Evolutionary conservation across 2,888 invertebrate genomes (phyloP), one percentile per base, ranked within the genome.

Genomic region (Aleiodes alternator): DNA sequence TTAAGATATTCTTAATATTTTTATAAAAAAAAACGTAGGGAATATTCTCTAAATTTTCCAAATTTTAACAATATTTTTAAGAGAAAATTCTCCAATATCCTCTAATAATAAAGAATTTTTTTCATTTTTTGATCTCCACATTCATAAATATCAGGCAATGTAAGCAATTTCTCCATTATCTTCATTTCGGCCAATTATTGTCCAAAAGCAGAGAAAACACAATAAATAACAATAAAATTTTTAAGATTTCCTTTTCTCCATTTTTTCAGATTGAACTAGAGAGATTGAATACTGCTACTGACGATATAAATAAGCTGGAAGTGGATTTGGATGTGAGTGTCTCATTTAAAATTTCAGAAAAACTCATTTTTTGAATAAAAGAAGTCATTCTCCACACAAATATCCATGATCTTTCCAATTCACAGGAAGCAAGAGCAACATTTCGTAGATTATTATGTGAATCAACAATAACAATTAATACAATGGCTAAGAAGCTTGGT

Each of bases 261-360:
- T 23, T 23, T 23, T 77, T 84, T 61, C 89, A 95, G 94, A 93
- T 96, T 85, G 97, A 97, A 90, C 91, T 97, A 87, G 97, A 97
- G 88, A 94, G 95, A 85, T 91, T 97, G 77, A 97, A 97, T 89
- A 95, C 95, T 84, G 95, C 97, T 34, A 97, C 97, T 72, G 96
- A 97, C 91, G 96, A 96, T 90, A 97, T 97, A 85, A 97, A 97
- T 90, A 94, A 94, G 84, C 92, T 96, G 79, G 97, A 97, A 91
- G 94, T 96, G 80, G 96, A 97, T 89, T 91, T 97, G 84, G 97
- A 97, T 90, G 94, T 94, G 90, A 92, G 92, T 91, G 77, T 23
- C 43, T 69, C 61, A 50, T 57, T 16, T 1, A 43, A 9, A 0
- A 43, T 77, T 71, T 68, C 11, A 14, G 31, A 8, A 68, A 55